Conservation (phyloP, 2,888 invertebrate species). For the Helobdella robusta region DNA sequence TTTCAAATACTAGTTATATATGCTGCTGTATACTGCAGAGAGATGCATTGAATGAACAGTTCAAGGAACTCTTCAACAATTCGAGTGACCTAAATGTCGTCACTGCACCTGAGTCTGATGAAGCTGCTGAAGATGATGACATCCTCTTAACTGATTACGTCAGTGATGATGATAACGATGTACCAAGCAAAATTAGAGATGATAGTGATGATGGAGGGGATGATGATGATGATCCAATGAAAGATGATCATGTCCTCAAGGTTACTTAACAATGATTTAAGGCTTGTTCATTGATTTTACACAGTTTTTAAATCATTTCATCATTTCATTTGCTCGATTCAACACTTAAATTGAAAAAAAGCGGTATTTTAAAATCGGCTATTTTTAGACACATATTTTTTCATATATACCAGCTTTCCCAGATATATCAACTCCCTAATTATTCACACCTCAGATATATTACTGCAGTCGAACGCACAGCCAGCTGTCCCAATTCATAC, state of each 20-base stretch:
- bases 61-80: constrained; percentile 43
- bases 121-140: constrained; percentile 33
- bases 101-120: constrained; percentile 28
- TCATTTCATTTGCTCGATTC: no score
- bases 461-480: constrained; percentile 95
- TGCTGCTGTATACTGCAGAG: no score
- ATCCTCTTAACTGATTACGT: constrained; percentile 42
- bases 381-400: no score
- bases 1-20: no score
- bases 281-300: no score
- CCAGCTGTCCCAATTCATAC: constrained; percentile 85
- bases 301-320: no score
- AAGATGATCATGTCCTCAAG: constrained; percentile 43
- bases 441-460: constrained; percentile 70
- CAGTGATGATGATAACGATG: constrained; percentile 43
- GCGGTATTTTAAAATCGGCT: no score
- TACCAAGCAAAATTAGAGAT: constrained; percentile 39
- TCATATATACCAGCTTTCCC: background rate
- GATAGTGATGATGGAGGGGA: constrained; percentile 38
- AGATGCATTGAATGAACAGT: constrained; percentile 40
- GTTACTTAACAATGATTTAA: no score
- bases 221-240: constrained; percentile 36
- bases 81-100: constrained; percentile 39
- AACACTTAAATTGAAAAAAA: no score
- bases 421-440: no score